Evolutionary conservation across 2,113 vertebrate genomes (phyloP).

Genomic region (Silurus glanis): DNA sequence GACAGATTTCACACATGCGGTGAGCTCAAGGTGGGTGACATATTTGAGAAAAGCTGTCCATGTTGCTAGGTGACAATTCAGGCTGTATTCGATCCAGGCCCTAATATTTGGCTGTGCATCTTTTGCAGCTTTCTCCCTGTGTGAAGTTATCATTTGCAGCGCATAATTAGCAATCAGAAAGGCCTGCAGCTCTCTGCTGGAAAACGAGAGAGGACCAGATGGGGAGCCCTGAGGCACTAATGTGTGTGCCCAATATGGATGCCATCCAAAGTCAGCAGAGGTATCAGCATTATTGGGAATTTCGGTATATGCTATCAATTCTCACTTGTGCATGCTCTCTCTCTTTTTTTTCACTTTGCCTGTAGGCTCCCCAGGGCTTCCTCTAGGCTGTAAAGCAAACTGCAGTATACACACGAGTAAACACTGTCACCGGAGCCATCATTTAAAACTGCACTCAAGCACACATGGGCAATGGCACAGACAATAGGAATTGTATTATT

Average conservation of each 20-base stretch:
- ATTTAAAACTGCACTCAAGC: slow-evolving; percentile 16
- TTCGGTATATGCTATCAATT: slow-evolving; percentile 40
- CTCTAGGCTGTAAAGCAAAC: slow-evolving; percentile 56
- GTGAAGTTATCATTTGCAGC: slow-evolving; percentile 67
- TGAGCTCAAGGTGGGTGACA: slow-evolving; percentile 44
- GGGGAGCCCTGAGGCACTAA: slow-evolving; percentile 57
- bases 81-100: slow-evolving; percentile 40
- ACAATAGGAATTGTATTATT: too few species aligned
- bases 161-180: slow-evolving; percentile 71
- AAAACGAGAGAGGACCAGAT: slow-evolving; percentile 62
- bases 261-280: slow-evolving; percentile 43
- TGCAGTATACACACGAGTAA: slow-evolving; percentile 34
- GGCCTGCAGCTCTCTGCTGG: slow-evolving; percentile 54
- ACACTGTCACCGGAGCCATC: slow-evolving; percentile 29
- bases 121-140: slow-evolving; percentile 59
- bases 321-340: slow-evolving; percentile 13
- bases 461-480: neutral
- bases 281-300: slow-evolving; percentile 49
- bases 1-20: slow-evolving; percentile 29
- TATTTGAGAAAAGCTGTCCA: slow-evolving; percentile 42
- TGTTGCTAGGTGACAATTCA: slow-evolving; percentile 52
- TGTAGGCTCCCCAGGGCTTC: slow-evolving; percentile 43
- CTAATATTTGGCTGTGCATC: slow-evolving; percentile 62
- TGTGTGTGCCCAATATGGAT: slow-evolving; percentile 40
- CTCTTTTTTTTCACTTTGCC: slow-evolving; percentile 17